A percentile compares a stretch with the other conserved stretches of the same genome.
These are phyloP conservation scores for Glyptemys insculpta DNA, from an alignment of 2,797 vertebrate genomes.

Conservation along the genomic window DNA sequence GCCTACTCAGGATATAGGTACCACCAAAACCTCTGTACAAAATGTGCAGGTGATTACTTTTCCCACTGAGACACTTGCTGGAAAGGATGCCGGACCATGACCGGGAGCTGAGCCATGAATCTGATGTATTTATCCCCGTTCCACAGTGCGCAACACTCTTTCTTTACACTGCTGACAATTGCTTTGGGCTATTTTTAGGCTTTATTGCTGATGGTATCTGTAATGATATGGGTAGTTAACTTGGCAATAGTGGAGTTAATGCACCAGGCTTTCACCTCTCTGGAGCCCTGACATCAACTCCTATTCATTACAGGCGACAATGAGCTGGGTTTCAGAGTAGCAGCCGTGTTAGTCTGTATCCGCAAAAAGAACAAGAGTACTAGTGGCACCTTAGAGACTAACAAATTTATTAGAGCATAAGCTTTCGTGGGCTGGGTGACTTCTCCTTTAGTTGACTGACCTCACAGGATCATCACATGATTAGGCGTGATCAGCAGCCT, in stretches of 20 bases:
- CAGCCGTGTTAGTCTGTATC: too few relatives aligned
- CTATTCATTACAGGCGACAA: not conserved
- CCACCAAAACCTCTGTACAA: rapidly evolving
- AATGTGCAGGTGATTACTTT: not conserved
- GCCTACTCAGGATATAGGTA: not conserved
- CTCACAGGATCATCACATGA: not conserved
- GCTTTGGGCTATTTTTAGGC: conserved; percentile 67
- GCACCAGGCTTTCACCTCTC: conserved; percentile 10
- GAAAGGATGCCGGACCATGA: not conserved
- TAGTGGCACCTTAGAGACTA: too few relatives aligned
- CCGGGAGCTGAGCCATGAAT: conserved; percentile 56
- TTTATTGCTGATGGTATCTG: conserved; percentile 65
- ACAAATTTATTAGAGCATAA: too few relatives aligned
- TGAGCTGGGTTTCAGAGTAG: rapidly evolving
- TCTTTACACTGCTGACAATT: conserved; percentile 48
- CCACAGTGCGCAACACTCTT: conserved; percentile 25
- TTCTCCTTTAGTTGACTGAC: not conserved
- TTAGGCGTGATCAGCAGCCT: not conserved
- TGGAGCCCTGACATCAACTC: not conserved
- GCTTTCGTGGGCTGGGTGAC: not conserved
- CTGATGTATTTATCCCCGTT: not conserved
- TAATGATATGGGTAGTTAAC: conserved; percentile 69
- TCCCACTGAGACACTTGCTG: rapidly evolving
- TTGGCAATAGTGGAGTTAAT: conserved; percentile 48
- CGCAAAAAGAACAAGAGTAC: too few relatives aligned